Evolutionary conservation across 2,113 vertebrate genomes (phyloP).

Genomic region (Redunca redunca): DNA sequence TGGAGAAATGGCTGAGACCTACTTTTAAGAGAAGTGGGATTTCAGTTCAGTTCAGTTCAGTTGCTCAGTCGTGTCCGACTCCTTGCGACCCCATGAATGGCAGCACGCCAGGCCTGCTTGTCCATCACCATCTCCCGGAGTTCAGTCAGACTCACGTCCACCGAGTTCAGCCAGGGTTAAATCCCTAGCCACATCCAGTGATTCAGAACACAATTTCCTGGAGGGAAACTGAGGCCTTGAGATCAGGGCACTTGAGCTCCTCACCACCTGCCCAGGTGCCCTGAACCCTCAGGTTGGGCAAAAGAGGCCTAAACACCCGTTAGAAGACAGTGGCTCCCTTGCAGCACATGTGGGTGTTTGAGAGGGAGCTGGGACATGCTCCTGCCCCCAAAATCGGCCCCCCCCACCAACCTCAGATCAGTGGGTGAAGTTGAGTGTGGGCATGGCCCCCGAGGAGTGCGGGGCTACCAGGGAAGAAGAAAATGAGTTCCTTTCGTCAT

Average conservation of each 20-base stretch:
- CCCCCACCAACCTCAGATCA: too few relatives aligned
- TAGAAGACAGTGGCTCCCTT: not conserved
- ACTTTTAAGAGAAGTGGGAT: not conserved
- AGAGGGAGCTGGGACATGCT: too few relatives aligned
- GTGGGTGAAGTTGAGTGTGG: not conserved
- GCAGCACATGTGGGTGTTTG: not conserved
- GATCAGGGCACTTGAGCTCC: not conserved
- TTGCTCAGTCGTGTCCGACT: too few relatives aligned
- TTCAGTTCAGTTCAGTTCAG: not conserved
- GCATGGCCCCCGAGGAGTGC: not conserved
- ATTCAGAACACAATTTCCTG: not conserved
- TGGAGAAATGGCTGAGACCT: not conserved
- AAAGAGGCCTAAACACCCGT: fast-evolving
- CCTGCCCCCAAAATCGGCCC: too few relatives aligned
- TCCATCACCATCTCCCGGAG: too few relatives aligned
- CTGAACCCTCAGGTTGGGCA: not conserved
- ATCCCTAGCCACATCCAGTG: not conserved
- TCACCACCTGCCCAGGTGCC: not conserved
- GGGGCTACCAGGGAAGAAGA: not conserved
- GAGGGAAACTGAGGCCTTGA: not conserved
- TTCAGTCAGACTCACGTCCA: too few relatives aligned
- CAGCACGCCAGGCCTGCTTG: too few relatives aligned
- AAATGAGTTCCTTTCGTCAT: fast-evolving
- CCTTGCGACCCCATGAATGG: too few relatives aligned
- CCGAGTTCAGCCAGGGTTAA: not conserved